Base-by-base conservation (phyloP, 1,140 invertebrate species). In the Microplitis mediator region DNA sequence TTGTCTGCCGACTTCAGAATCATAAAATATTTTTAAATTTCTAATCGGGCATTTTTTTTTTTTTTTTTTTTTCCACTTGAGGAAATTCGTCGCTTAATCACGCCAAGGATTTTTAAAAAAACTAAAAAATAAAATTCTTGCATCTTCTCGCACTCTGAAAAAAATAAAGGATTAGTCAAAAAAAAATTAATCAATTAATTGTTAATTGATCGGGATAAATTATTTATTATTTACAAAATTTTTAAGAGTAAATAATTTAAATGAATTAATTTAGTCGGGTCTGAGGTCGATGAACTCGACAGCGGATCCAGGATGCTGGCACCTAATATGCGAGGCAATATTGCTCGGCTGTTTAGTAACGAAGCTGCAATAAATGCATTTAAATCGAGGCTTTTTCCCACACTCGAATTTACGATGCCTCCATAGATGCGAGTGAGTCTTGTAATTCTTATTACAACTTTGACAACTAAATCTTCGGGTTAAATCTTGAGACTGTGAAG, bases 361-460 rank as follows among this genome's bases (percentile, higher is more conserved):
- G 13, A 64, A 79, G 2, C 63, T 89, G 83, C 92, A 93, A 86
- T 92, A 92, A 69, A 69, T 75, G 75, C 85, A 80, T 35, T 72
- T 72, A 35, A 82, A 83, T 11, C 78, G 78, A 4, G 85, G 84
- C 11, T 83, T 77, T 8, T 80, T 75, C 4, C 86, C 84, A 60
- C 88, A 88, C 56, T 88, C 86, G 70, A 84, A 84, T n/a, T 81
- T 80, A 72, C 83, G 69, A 63, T 88, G 83, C 23, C 77, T 74
- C 8, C 67, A 79, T 3, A 86, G 67, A 51, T 77, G 81, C 63
- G 67, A 68, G 5, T 36, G 71, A 6, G 78, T 74, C 2, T 63
- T 69, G 56, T 79, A 80, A 11, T 61, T 79, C 8, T 75, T 69
- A 36, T 74, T 79, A 0, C 68, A 61, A 69, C 77, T 80, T 39